These are phyloP conservation scores for Halichondria panicea DNA, from an alignment of 37 sponge, comb jelly and placozoan species.

Conservation along the genomic window DNA sequence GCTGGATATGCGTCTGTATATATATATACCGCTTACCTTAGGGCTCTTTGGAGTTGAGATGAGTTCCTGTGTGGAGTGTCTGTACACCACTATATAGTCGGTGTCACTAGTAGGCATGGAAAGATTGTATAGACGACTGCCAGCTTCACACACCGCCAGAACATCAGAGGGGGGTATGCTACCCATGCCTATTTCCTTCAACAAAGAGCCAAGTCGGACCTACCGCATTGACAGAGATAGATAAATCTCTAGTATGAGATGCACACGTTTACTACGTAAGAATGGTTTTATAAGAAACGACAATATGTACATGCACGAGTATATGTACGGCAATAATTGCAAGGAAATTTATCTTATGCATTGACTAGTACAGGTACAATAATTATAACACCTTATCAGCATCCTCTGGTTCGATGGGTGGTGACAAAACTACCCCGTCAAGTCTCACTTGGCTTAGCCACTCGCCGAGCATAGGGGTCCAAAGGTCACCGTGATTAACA, in stretches of 20 bases:
- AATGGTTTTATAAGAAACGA: no score
- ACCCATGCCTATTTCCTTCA: background rate
- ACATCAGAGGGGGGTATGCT: conserved; percentile 25
- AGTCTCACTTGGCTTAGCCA: conserved; percentile 47
- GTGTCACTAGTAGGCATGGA: conserved; percentile 69
- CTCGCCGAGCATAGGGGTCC: conserved; percentile 20
- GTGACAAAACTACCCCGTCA: conserved; percentile 11
- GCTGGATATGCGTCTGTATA: no score
- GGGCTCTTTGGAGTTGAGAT: background rate
- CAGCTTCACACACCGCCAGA: conserved; percentile 51
- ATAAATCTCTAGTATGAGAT: background rate
- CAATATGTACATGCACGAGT: background rate
- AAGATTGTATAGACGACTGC: conserved; percentile 66
- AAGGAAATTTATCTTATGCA: no score
- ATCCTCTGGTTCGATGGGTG: background rate
- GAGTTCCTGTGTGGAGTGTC: conserved; percentile 31
- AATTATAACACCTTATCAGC: conserved; percentile 1
- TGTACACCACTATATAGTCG: conserved; percentile 72
- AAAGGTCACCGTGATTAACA: no score
- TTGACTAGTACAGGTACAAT: no score
- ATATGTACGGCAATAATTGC: background rate
- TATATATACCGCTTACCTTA: background rate
- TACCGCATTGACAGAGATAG: conserved; percentile 11
- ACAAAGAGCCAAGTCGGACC: conserved; percentile 10
- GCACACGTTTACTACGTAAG: background rate